Evolutionary conservation across 2,113 vertebrate genomes (phyloP).

Genomic region (Furnarius figulus): DNA sequence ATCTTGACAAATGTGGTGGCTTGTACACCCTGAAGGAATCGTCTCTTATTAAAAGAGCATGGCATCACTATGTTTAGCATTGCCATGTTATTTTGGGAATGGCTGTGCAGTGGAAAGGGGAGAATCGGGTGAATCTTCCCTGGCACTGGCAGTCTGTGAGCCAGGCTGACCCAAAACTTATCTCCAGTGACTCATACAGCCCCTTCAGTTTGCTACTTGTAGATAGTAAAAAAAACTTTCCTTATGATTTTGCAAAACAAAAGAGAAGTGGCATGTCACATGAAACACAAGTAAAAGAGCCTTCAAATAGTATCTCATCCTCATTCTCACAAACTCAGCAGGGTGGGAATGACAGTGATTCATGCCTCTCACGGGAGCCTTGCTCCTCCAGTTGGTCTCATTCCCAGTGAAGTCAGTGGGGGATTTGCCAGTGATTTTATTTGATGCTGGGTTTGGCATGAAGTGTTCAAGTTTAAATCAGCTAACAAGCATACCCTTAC

Average conservation of each 20-base stretch:
- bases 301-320: not conserved
- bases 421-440: constrained; percentile 34
- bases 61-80: not conserved
- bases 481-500: not conserved
- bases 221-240: not conserved
- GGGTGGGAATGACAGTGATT: constrained; percentile 17
- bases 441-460: not conserved
- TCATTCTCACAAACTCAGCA: constrained; percentile 25
- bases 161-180: not conserved
- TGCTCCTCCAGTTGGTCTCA: constrained; percentile 18
- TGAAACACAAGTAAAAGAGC: not conserved
- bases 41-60: constrained; percentile 33
- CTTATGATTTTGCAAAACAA: not conserved
- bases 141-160: not conserved
- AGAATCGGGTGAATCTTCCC: not conserved
- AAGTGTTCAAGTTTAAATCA: not conserved
- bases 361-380: not conserved
- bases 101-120: constrained; percentile 3
- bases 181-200: not conserved
- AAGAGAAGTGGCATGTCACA: not conserved
- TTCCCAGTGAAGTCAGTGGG: constrained; percentile 28
- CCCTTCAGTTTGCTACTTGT: not conserved
- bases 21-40: not conserved
- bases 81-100: not conserved
- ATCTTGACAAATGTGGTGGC: constrained; percentile 49